Evolutionary conservation across 2,113 vertebrate genomes (phyloP).

Genomic region (Muntiacus reevesi): DNA sequence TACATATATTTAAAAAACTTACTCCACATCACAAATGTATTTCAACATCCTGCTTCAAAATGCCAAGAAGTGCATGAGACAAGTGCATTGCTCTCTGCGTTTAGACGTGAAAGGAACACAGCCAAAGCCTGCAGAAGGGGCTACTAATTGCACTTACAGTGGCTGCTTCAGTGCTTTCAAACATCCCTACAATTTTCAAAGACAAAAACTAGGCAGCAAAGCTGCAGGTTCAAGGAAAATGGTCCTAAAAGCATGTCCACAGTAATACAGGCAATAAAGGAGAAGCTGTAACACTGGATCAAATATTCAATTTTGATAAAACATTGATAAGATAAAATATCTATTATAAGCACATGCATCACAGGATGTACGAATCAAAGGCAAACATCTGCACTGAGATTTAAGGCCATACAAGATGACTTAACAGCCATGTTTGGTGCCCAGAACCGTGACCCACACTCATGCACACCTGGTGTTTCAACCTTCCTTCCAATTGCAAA

Average conservation of each 20-base stretch:
- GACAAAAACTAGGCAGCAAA: neutral
- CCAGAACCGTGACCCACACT: fast-evolving
- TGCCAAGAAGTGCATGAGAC: neutral
- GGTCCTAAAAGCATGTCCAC: fast-evolving
- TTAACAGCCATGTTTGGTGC: neutral
- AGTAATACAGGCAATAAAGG: neutral
- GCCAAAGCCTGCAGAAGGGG: no score
- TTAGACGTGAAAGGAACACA: neutral
- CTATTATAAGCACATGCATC: neutral
- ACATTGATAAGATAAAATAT: neutral
- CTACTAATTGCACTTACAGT: fast-evolving
- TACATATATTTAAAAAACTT: neutral
- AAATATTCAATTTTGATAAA: neutral
- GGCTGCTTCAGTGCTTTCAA: neutral
- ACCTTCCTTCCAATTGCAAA: neutral
- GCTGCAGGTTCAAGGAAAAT: neutral
- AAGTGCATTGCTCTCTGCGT: fast-evolving
- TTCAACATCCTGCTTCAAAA: neutral
- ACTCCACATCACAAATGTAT: neutral
- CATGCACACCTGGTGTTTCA: fast-evolving
- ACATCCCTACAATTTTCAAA: neutral
- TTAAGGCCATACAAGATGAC: neutral
- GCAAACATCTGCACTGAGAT: neutral
- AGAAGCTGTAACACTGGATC: neutral
- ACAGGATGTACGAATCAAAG: neutral